Evolutionary conservation across 64 coral and sea anemone species (phyloP).

Genomic region (Stylophora pistillata): DNA sequence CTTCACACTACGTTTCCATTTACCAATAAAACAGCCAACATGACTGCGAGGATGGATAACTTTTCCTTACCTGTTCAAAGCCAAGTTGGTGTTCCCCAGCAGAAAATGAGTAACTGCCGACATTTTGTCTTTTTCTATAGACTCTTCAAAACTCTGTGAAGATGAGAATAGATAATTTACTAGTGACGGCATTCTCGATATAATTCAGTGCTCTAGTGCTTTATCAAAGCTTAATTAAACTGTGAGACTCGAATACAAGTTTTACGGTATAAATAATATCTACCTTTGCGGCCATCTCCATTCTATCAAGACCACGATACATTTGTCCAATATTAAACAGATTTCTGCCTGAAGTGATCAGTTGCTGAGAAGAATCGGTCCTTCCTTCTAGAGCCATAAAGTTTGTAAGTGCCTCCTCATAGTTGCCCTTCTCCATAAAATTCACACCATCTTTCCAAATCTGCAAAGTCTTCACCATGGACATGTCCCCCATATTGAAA

Average conservation of each 20-base stretch:
- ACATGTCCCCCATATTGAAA: conserved; percentile 71
- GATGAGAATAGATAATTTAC: background rate
- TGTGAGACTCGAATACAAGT: too few relatives aligned
- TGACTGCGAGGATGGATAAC: background rate
- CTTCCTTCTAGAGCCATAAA: conserved; percentile 81
- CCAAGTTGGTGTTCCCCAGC: conserved; percentile 83
- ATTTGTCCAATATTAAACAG: conserved; percentile 94
- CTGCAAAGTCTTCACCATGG: conserved; percentile 85
- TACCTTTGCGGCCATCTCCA: conserved; percentile 76
- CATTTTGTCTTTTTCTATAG: conserved; percentile 90
- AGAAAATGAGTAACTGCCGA: conserved; percentile 90
- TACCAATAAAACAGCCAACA: too few relatives aligned
- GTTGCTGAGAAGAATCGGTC: conserved; percentile 61
- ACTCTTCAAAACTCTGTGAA: conserved; percentile 82
- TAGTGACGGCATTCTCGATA: background rate
- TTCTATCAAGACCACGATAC: conserved; percentile 76
- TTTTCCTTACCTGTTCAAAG: conserved; percentile 58
- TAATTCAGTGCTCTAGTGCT: too few relatives aligned
- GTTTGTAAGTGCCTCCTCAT: conserved; percentile 75
- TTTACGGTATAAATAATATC: background rate
- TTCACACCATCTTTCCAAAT: conserved; percentile 89
- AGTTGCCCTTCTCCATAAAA: conserved; percentile 75
- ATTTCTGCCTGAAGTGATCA: conserved; percentile 95
- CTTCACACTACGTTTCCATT: too few relatives aligned
- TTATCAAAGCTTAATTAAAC: too few relatives aligned